Evolutionary conservation across 2,113 vertebrate genomes (phyloP).

Genomic region (Melanerpes aurifrons): DNA sequence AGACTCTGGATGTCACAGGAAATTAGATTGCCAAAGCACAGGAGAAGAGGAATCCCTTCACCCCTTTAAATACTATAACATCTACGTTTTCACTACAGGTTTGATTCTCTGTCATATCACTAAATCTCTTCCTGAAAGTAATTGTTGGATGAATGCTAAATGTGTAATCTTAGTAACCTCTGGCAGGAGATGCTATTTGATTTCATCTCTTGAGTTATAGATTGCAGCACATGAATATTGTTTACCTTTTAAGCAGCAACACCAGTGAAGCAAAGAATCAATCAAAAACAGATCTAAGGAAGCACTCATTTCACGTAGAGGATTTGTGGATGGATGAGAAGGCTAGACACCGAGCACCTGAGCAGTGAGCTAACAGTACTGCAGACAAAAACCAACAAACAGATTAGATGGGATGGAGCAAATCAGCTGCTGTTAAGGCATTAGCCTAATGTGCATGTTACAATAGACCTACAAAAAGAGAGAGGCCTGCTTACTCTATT

Average conservation of each 20-base stretch:
- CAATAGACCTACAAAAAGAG: background rate
- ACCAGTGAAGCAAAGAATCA: slow-evolving; percentile 62
- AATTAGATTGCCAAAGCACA: slow-evolving; percentile 17
- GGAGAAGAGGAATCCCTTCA: slow-evolving; percentile 23
- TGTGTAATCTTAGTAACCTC: slow-evolving; percentile 25
- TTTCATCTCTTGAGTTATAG: slow-evolving; percentile 33
- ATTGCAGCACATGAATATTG: slow-evolving; percentile 53
- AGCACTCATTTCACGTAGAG: slow-evolving; percentile 53
- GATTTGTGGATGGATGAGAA: slow-evolving; percentile 62
- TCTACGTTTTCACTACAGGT: background rate
- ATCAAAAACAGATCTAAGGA: slow-evolving; percentile 58
- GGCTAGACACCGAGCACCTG: slow-evolving; percentile 46
- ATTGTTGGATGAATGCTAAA: slow-evolving; percentile 28
- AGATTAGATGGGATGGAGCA: slow-evolving; percentile 42
- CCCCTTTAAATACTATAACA: background rate
- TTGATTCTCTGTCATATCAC: slow-evolving; percentile 7
- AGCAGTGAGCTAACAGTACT: slow-evolving; percentile 52
- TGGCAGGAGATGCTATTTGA: slow-evolving; percentile 47
- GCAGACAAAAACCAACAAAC: slow-evolving; percentile 65
- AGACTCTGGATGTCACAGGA: slow-evolving; percentile 6
- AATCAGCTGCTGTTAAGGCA: slow-evolving; percentile 3
- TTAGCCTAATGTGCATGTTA: slow-evolving; percentile 9
- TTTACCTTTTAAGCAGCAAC: slow-evolving; percentile 67
- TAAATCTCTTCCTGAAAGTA: slow-evolving; percentile 23
- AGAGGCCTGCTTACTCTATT: background rate